These are phyloP conservation scores for Mormyrus iriodes DNA, from an alignment of 2,113 vertebrate genomes.

Conservation along the genomic window DNA sequence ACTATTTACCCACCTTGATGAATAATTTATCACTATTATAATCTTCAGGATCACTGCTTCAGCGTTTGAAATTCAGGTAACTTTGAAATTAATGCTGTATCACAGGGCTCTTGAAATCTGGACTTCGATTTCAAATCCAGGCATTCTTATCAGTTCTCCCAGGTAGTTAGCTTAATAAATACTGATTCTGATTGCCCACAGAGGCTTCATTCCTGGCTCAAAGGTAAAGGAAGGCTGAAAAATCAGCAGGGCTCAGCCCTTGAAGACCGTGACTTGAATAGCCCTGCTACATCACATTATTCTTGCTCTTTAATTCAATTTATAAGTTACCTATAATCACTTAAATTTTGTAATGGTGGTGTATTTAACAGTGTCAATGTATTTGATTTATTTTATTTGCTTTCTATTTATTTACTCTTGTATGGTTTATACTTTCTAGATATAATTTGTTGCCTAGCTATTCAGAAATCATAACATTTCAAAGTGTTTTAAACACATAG, in stretches of 20 bases:
- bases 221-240: not conserved
- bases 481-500: not conserved
- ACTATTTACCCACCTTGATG: not conserved
- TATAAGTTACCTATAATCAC: not conserved
- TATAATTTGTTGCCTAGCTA: not conserved
- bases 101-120: not conserved
- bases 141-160: not conserved
- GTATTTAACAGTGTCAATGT: not conserved
- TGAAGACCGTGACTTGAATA: not conserved
- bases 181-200: not conserved
- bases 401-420: not conserved
- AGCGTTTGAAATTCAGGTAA: not conserved
- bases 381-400: not conserved
- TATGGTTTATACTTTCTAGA: not conserved
- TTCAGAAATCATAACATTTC: not conserved
- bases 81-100: not conserved
- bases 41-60: not conserved
- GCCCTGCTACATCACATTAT: not conserved
- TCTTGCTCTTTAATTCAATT: not conserved
- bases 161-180: not conserved
- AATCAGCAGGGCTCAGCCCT: not conserved
- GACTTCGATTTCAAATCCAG: not conserved
- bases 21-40: not conserved
- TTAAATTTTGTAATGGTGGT: not conserved
- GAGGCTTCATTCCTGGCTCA: not conserved